Base-by-base conservation (phyloP, 2,113 vertebrate species). In the Pionites leucogaster region DNA sequence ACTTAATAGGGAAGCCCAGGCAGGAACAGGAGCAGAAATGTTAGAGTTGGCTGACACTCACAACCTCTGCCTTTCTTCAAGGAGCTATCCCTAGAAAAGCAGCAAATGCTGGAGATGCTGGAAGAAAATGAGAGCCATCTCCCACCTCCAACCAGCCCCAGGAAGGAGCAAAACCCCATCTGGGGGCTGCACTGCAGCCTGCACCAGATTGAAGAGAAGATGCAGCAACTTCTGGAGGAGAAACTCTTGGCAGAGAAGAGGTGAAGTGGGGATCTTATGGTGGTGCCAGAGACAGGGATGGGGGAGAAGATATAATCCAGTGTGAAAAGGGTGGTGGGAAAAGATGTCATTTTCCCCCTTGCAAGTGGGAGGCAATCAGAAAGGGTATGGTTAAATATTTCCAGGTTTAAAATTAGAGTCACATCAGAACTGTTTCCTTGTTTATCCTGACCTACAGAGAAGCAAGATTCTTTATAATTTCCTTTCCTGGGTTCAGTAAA, bases 11-110 rank as follows among this genome's bases (percentile, higher is more conserved):
- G 53, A 60, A 77, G 31, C 91, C 15, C 31, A 64, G 52, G 20
- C 22, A 88, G 82, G 20, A 86, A 62, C 11, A 39, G 50, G 35
- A 94, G 22, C 76, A 44, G 64, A 71, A 82, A n/a, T 11, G 0
- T 78, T 78, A 78, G 59, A 29, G 33, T 78, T 89, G 44, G 33
- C 47, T 74, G 57, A 37, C n/a, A 55, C 11, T 91, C 37, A 59
- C 55, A 50, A 28, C 28, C 41, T 82, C 59, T 92, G 28, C 81
- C 44, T 42, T 39, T 69, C 35, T 89, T 79, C 52, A 96, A 99
- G 99, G 99, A 99, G 65, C 98, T 99, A 52, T 99, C 99, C 19
- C 86, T 98, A 93, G 99, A 99, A 98, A 99, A 99, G 93, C 98
- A 98, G 95, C 98, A 98, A 88, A 99, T 99, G 50, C 96, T 99